Base-by-base conservation (phyloP, 2,888 invertebrate genomes). In the Drosophila subsilvestris region DNA sequence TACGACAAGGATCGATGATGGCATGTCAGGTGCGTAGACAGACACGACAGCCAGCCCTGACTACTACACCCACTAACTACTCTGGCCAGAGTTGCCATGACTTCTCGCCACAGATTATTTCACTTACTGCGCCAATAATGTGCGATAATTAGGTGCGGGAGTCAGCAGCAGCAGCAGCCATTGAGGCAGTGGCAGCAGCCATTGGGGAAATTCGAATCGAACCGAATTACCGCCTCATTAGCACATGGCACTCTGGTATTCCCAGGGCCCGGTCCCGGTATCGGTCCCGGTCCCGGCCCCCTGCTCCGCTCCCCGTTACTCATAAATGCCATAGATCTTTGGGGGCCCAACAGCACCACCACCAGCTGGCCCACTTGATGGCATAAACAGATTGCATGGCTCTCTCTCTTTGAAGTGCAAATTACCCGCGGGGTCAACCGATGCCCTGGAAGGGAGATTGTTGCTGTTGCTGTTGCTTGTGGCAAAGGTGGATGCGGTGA, bases 331-430 rank as follows among this genome's bases (percentile, higher is more conserved):
- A 82, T 85, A 87, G 75, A 83, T 83, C 85, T 83, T 76, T 62
- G 44, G 66, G 68, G 63, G 74, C 61, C 74, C 86, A 86, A 75
- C 81, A 86, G 81, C 86, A 63, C 71, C 86, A 86, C 80, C 86
- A 86, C 80, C 81, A 86, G 86, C 86, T 86, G 78, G 80, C 86
- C 88, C 86, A 83, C 80, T 86, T 78, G 78, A 80, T 88, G 83
- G 83, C 75, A 88, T 84, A 88, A 88, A 84, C 86, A 83, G 66
- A 58, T 63, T 69, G 59, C 79, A 76, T 68, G 69, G 75, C 83
- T 37, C 37, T 37, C 86, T 66, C 62, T 71, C 62, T 84, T 84
- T 84, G 83, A 84, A 84, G 83, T 84, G 88, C 86, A 86, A 84
- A 84, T 84, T 86, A 82, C 83, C 83, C 83, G 88, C 83, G 83